Evolutionary conservation across 53 echinoderm and acorn worm species (phyloP).

Genomic region (Crossaster papposus): DNA sequence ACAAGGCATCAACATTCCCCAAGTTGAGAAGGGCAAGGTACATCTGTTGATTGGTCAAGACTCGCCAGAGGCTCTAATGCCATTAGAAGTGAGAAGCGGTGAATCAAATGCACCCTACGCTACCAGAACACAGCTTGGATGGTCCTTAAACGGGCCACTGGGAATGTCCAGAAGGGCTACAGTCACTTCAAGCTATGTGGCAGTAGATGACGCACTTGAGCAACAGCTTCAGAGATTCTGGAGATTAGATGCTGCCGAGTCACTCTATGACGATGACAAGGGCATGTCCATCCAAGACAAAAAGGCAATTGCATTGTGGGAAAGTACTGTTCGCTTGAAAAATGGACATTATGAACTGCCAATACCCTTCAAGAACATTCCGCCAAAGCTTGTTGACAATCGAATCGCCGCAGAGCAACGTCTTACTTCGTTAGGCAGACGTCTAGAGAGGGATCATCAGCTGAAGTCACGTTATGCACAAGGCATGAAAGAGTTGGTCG

Average conservation of each 20-base stretch:
- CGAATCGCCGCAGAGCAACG: slow-evolving; percentile 14
- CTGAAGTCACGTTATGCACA: not conserved
- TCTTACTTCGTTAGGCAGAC: not conserved
- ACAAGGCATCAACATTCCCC: no score
- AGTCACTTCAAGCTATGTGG: not conserved
- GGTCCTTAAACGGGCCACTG: slow-evolving; percentile 35
- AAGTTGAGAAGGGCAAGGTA: no score
- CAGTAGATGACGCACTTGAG: slow-evolving; percentile 5
- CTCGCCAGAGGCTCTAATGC: not conserved
- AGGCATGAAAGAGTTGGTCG: no score
- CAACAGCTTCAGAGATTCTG: slow-evolving; percentile 47
- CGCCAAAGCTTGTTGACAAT: not conserved
- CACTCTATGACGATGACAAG: not conserved
- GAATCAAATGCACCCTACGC: not conserved
- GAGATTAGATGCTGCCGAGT: slow-evolving; percentile 33
- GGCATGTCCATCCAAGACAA: not conserved
- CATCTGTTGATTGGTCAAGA: slow-evolving; percentile 4
- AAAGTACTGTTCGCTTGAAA: not conserved
- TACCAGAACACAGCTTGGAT: slow-evolving; percentile 20
- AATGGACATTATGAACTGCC: slow-evolving; percentile 49
- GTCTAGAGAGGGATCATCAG: slow-evolving; percentile 3
- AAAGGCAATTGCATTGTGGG: slow-evolving; percentile 18
- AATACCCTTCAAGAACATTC: slow-evolving; percentile 5
- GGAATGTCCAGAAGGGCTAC: not conserved
- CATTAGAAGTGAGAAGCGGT: slow-evolving; percentile 19